Conservation (phyloP, 2,797 vertebrate species). For the Lagorchestes hirsutus region DNA sequence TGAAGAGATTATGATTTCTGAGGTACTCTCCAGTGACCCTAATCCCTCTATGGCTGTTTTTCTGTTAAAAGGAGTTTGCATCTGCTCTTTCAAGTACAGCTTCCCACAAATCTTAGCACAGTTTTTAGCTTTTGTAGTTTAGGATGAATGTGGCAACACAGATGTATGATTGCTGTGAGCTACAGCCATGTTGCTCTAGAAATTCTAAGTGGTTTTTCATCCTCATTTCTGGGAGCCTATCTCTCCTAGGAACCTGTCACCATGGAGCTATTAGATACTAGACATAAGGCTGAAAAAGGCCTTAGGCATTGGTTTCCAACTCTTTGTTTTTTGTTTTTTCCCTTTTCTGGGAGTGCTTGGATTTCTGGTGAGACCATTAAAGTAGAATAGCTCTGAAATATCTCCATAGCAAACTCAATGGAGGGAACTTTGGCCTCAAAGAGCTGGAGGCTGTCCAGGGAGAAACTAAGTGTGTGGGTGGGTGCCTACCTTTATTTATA, state of each 20-base stretch:
- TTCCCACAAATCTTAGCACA: background rate
- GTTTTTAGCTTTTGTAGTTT: background rate
- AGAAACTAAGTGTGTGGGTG: background rate
- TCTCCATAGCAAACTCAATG: background rate
- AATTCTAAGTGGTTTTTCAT: background rate
- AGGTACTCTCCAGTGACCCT: background rate
- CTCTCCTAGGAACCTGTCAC: background rate
- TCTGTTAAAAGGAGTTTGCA: background rate
- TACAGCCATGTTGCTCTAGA: constrained; percentile 30
- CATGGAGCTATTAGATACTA: background rate
- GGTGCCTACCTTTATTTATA: background rate
- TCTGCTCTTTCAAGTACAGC: background rate
- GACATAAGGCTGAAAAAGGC: background rate
- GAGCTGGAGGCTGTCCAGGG: background rate
- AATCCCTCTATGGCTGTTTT: background rate
- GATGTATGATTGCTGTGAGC: constrained; percentile 28
- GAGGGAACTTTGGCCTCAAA: background rate
- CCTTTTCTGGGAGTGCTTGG: background rate
- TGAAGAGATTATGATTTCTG: background rate
- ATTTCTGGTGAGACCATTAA: background rate
- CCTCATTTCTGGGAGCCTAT: constrained; percentile 17
- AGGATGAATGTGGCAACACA: constrained; percentile 37
- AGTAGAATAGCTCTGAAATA: background rate
- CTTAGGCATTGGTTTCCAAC: background rate
- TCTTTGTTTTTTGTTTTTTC: background rate